Evolutionary conservation across 2,113 vertebrate genomes (phyloP).

Genomic region (Spheniscus mendiculus): DNA sequence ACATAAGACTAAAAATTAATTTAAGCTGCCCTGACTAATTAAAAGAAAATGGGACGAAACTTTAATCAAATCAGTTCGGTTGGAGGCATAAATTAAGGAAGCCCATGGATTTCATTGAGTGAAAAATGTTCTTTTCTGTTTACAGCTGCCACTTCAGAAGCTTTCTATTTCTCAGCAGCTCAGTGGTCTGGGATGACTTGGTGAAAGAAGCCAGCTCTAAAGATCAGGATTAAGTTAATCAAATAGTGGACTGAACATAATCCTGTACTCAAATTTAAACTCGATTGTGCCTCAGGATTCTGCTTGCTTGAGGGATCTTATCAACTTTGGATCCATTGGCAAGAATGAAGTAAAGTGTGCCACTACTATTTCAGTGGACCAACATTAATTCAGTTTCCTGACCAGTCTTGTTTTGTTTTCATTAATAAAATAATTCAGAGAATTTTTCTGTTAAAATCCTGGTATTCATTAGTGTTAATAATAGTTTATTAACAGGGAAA

Average conservation of each 20-base stretch:
- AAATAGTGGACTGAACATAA: constrained; percentile 38
- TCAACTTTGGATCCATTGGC: neutral
- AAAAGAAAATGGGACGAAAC: constrained; percentile 26
- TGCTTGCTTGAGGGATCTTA: neutral
- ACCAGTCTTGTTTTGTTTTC: neutral
- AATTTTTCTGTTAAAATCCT: neutral
- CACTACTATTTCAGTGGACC: neutral
- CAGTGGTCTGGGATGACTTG: constrained; percentile 34
- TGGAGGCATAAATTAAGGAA: neutral
- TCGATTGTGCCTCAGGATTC: neutral
- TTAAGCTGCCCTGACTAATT: neutral
- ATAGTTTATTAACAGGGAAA: neutral
- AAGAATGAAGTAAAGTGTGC: neutral
- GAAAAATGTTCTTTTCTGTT: constrained; percentile 40
- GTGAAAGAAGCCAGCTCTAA: constrained; percentile 31
- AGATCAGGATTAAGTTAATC: constrained; percentile 50
- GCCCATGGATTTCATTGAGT: neutral
- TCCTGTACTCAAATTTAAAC: constrained; percentile 2
- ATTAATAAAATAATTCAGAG: neutral
- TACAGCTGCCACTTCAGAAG: constrained; percentile 22
- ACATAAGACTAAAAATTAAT: neutral
- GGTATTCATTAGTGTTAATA: neutral
- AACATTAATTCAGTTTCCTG: neutral
- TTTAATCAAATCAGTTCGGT: constrained; percentile 25
- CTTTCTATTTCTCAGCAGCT: neutral